Conservation (phyloP, 2,113 vertebrate species). For the Lasiurus borealis region DNA sequence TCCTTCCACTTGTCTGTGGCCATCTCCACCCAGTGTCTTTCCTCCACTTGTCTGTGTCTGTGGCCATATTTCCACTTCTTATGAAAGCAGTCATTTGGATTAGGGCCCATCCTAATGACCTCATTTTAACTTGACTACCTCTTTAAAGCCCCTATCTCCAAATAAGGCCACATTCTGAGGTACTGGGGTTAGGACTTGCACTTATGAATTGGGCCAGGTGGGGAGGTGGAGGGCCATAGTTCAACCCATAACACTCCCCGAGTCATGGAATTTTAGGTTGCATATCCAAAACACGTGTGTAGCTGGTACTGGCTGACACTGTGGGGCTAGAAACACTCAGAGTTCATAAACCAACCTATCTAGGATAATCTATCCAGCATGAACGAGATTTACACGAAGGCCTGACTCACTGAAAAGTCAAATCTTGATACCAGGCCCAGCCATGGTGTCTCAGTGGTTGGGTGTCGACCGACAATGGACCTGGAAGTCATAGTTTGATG, state of each 20-base stretch:
- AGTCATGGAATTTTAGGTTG: not conserved
- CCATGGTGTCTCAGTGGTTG: not conserved
- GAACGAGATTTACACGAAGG: not conserved
- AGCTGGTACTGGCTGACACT: not conserved
- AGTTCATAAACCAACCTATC: not conserved
- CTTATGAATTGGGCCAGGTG: not conserved
- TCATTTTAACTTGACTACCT: conserved; percentile 14
- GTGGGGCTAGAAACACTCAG: not conserved
- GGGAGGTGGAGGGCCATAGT: too few relatives aligned
- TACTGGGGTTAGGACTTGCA: not conserved
- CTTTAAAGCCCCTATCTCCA: not conserved
- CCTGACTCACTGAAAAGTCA: not conserved
- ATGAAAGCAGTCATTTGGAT: not conserved
- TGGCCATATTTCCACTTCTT: not conserved
- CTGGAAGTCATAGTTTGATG: too few relatives aligned
- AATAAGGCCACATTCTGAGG: not conserved
- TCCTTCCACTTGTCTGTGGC: not conserved
- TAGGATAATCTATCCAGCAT: not conserved
- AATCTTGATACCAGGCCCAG: not conserved
- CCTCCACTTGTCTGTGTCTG: not conserved
- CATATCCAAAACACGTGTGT: not conserved
- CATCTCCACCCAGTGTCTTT: not conserved
- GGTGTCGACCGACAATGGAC: too few relatives aligned
- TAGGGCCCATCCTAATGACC: too few relatives aligned
- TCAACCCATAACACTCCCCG: not conserved